Base-by-base conservation (phyloP, 1,140 invertebrate species). In the Macrocentrus cingulum region DNA sequence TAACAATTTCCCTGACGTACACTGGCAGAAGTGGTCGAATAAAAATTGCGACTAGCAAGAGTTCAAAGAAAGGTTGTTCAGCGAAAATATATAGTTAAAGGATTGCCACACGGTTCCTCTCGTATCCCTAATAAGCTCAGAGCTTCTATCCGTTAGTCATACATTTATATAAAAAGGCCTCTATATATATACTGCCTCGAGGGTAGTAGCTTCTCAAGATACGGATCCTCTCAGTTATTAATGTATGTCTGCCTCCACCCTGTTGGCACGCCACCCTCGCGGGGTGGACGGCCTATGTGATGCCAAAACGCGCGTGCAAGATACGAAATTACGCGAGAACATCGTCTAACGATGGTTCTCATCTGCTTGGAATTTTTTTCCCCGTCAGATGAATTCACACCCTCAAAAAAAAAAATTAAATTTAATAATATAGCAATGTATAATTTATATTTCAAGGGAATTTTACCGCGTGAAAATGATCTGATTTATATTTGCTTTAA, bases 181-280 rank as follows among this genome's bases (percentile, higher is more conserved):
- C 63, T 53, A 22, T 15, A 32, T 41, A 19, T 7, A 15, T 7
- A 29, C 20, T 55, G 56, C 68, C 59, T 60, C 41, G 37, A 69
- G 67, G 69, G 62, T 66, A 69, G 62, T 48, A 60, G 67, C 58
- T 46, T 18, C 51, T 34, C 50, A 56, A 74, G 73, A 76, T 76
- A 68, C 69, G 69, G 71, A 76, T 75, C 73, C 75, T 64, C 60
- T 61, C 34, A 66, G 73, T 76, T 76, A 76, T 76, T 76, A 76
- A 77, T 77, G 75, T 75, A 75, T 65, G 71, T 75, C 72, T 71
- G 71, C 65, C 18, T 49, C 52, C 54, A 65, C 46, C 45, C 16
- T 8, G 20, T 16, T 36, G 4, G 6, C 13, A 18, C 42, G 18
- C 34, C 22, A n/a, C 42, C 37, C 42, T 51, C 73, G 66, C 68